phyloP scores from a whole-genome alignment of 2,888 invertebrate genomes.

The Habrosyne pyritoides region DNA sequence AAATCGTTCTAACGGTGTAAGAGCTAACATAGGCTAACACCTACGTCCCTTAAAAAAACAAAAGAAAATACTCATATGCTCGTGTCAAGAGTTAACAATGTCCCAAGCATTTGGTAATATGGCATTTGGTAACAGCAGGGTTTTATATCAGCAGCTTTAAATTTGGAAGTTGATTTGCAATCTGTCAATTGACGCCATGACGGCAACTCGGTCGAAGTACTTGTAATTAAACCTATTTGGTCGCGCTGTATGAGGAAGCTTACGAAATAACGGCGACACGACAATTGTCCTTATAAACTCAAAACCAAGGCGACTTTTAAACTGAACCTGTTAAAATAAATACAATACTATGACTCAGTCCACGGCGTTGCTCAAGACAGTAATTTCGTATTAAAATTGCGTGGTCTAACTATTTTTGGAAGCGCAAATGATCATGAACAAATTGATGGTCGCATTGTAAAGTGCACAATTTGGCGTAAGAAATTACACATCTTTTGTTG shows the following conservation, averaged over 20 bases:
- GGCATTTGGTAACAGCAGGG: too few species aligned
- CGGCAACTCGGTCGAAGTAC: too few species aligned
- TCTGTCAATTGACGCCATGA: too few species aligned
- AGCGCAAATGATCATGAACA: not conserved
- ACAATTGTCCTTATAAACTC: conserved; percentile 6
- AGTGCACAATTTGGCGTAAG: not conserved
- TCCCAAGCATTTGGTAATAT: too few species aligned
- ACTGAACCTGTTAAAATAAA: not conserved
- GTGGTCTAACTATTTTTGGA: not conserved
- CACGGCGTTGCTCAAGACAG: not conserved
- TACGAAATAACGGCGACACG: conserved; percentile 1
- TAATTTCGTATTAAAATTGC: not conserved
- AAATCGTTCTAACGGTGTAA: too few species aligned
- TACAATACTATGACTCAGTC: not conserved
- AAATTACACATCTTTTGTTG: conserved; percentile 1
- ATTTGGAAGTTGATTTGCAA: too few species aligned
- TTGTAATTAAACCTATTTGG: not conserved
- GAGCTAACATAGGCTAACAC: too few species aligned
- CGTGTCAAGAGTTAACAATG: too few species aligned
- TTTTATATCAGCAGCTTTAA: too few species aligned
- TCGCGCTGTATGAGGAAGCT: conserved; percentile 1
- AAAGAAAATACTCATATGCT: too few species aligned
- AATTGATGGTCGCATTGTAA: not conserved
- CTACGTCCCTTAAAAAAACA: too few species aligned
- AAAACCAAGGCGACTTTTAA: conserved; percentile 2